A percentile compares a stretch with the other conserved stretches of the same genome.
Evolutionary conservation across 2,888 invertebrate species (phyloP).

Genomic region (Heliconius hortense): DNA sequence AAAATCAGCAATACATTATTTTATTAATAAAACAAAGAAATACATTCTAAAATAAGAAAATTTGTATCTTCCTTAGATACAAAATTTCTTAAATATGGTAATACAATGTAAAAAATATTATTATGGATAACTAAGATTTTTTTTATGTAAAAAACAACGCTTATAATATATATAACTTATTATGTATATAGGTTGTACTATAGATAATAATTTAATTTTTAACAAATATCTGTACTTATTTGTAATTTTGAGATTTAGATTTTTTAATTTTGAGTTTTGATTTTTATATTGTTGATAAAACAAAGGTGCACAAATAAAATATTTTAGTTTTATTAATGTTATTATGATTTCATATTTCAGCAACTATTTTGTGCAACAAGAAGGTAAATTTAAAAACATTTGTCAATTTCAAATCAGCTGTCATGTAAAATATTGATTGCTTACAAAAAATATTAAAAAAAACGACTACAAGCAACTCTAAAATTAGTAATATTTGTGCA

Average conservation of each 20-base stretch:
- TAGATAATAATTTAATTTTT: neutral
- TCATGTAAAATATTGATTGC: conserved; percentile 53
- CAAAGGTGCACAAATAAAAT: neutral
- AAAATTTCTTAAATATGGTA: too few species aligned
- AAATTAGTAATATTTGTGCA: conserved; percentile 13
- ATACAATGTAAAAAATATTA: neutral
- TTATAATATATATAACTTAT: neutral
- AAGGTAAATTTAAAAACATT: conserved; percentile 11
- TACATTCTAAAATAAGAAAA: too few species aligned
- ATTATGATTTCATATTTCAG: neutral
- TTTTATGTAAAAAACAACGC: neutral
- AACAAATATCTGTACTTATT: neutral
- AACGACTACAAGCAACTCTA: conserved; percentile 1
- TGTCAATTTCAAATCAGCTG: conserved; percentile 44
- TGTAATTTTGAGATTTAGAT: too few species aligned
- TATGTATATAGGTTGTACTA: neutral
- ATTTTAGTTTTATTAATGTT: neutral
- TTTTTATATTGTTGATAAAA: neutral
- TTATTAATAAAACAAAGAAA: too few species aligned
- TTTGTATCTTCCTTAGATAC: neutral
- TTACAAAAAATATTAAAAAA: conserved; percentile 7
- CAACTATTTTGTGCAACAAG: conserved; percentile 4
- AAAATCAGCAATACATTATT: neutral
- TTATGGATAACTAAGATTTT: neutral
- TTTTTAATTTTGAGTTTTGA: neutral